Base-by-base conservation (phyloP, 1,140 invertebrate species). In the Aphelinus certus region DNA sequence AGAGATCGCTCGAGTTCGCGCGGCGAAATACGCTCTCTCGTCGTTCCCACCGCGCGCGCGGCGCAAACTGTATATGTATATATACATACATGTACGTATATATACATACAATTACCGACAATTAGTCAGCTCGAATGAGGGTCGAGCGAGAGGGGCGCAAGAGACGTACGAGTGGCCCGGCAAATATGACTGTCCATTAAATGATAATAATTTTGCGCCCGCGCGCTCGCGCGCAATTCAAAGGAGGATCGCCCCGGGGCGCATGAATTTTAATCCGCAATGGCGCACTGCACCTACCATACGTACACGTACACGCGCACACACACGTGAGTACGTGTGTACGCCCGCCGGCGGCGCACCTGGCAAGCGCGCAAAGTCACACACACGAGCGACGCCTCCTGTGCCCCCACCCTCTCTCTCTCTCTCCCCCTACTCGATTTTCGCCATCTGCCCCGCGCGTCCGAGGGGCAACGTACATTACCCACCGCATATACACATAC, bases 231-330 rank as follows among this genome's bases (percentile, higher is more conserved):
- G 57, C 57, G 57, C 57, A 60, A 4, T 10, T 7, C 3, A 60
- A 60, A 60, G n/a, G 57, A 10, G 3, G 26, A 60, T 60, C 57
- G 57, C 57, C 57, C n/a, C 57, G 57, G 57, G 57, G 7, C 7
- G 57, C 57, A 60, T 60, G 57, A 7, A 60, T 60, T 60, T 60
- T 60, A 60, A 60, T 60, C n/a, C 57, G 7, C 26, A 26, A 26
- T 26, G 5, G 7, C 57, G 57, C 57, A 10, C 57, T 60, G 26
- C 26, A 26, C 26, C 26, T 26, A 26, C 26, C 26, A 26, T 26
- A 26, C 26, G 26, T 71, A 70, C 78, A 55, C 71, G 70, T 73
- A 75, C 71, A 61, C 55, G 68, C 74, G 26, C n/a, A 60, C n/a
- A 60, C n/a, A 60, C 58, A 10, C n/a, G 26, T n/a, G 58, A 1